Conservation (phyloP, 1,140 invertebrate genomes). For the Choristoneura fumiferana region DNA sequence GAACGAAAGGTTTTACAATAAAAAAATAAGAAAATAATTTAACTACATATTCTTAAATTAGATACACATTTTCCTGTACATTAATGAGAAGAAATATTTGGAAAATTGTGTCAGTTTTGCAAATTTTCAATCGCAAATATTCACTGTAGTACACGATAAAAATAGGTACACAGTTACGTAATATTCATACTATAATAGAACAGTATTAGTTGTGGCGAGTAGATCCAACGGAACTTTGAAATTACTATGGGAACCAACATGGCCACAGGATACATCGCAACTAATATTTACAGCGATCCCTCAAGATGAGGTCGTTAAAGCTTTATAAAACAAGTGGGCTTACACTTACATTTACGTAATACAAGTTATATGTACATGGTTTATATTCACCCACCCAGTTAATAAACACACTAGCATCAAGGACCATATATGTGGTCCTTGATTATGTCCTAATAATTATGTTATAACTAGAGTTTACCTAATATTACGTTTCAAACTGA, state of each 20-base stretch:
- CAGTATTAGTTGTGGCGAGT: neutral
- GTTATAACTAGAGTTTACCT: neutral
- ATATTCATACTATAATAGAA: neutral
- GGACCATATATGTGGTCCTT: too few relatives aligned
- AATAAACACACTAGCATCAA: conserved; percentile 28
- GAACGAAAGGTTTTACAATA: too few relatives aligned
- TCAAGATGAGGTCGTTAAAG: conserved; percentile 53
- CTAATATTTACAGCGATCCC: conserved; percentile 52
- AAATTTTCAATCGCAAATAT: too few relatives aligned
- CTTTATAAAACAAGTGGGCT: conserved; percentile 45
- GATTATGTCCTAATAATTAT: neutral
- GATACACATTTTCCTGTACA: too few relatives aligned
- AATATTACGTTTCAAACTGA: neutral
- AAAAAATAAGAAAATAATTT: too few relatives aligned
- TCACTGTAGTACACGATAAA: too few relatives aligned
- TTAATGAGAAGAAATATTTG: too few relatives aligned
- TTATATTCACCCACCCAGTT: conserved; percentile 41
- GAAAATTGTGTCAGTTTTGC: too few relatives aligned
- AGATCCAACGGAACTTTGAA: neutral
- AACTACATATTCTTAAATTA: too few relatives aligned
- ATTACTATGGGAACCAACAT: conserved; percentile 24
- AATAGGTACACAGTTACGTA: neutral
- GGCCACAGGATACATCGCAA: conserved; percentile 42
- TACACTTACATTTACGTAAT: conserved; percentile 30
- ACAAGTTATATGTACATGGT: conserved; percentile 43